Evolutionary conservation across 2,113 vertebrate species (phyloP), one percentile per base, ranked within the genome.

Genomic region (Aptenodytes patagonicus): DNA sequence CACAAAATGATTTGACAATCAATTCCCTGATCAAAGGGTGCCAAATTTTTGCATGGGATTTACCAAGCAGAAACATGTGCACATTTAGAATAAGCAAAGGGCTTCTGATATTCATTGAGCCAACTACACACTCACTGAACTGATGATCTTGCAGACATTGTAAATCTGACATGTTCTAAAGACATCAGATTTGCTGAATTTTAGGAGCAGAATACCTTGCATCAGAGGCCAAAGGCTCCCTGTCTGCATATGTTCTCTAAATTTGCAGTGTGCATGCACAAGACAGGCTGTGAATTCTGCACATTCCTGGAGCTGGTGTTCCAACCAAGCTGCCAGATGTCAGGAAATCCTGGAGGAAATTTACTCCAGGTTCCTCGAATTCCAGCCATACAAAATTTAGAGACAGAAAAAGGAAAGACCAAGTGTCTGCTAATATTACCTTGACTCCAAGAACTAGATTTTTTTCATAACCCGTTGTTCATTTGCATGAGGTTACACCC

Each of bases 311-410:
- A 89, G 31, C 34, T 94, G 34, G 4, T 89, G 81, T 28, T 90
- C 52, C 49, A 91, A 90, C 13, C 52, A 91, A 83, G 31, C 14
- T 83, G 58, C 44, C 87, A 96, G 93, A 87, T 62, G 57, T 80
- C 66, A 96, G 90, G 84, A 93, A 91, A 88, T 93, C 54, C 58
- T 85, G 58, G 10, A 85, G 84, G 70, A 96, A 94, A 85, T 96
- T 91, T 76, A 72, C n/a, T 79, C 46, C 34, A 91, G 80, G 42
- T 95, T 95, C 84, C 40, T 93, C 5, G 5, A 93, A 80, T 90
- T 96, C 66, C 44, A 91, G 5, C 31, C 1, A 3, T 82, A 64
- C 11, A 75, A 73, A 80, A 90, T 75, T 34, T 75, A 89, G 54
- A 69, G 51, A 62, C 9, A 34, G 12, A 73, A 86, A 79, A 78